phyloP scores from a whole-genome alignment of 2,113 vertebrate species.

The Bufo gargarizans region DNA sequence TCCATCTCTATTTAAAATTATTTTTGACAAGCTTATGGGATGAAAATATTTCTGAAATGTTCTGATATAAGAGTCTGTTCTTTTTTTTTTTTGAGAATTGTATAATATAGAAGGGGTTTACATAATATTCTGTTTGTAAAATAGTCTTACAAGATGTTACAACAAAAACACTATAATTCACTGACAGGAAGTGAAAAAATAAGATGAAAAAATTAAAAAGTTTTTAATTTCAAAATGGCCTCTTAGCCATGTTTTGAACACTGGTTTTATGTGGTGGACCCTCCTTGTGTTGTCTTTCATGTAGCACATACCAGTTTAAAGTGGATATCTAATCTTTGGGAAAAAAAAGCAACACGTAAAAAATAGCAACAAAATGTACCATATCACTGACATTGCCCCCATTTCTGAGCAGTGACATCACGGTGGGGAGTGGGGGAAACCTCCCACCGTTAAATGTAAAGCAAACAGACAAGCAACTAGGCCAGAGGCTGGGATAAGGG shows the following conservation, averaged over 20 bases:
- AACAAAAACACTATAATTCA: constrained; percentile 27
- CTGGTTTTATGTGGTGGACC: too few species aligned
- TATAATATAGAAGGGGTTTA: constrained; percentile 48
- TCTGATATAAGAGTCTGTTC: constrained; percentile 38
- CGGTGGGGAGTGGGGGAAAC: too few species aligned
- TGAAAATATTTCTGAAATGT: constrained; percentile 47
- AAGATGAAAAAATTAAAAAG: constrained; percentile 41
- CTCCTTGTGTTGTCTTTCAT: not conserved
- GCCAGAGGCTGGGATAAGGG: too few species aligned
- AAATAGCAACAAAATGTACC: too few species aligned
- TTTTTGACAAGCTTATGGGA: not conserved
- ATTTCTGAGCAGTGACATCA: too few species aligned
- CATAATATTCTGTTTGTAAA: constrained; percentile 56
- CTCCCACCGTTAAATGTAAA: too few species aligned
- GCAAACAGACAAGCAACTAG: too few species aligned
- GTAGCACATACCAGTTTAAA: too few species aligned
- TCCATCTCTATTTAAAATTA: constrained; percentile 31
- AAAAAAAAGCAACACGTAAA: too few species aligned
- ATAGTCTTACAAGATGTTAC: constrained; percentile 54
- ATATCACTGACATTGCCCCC: too few species aligned
- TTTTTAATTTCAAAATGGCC: constrained; percentile 53
- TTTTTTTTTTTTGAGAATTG: constrained; percentile 48
- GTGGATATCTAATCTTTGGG: too few species aligned
- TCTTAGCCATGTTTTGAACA: constrained; percentile 20
- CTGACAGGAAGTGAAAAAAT: constrained; percentile 42